Base-by-base conservation (phyloP, 2,113 vertebrate species). In the Festucalex cinctus region DNA sequence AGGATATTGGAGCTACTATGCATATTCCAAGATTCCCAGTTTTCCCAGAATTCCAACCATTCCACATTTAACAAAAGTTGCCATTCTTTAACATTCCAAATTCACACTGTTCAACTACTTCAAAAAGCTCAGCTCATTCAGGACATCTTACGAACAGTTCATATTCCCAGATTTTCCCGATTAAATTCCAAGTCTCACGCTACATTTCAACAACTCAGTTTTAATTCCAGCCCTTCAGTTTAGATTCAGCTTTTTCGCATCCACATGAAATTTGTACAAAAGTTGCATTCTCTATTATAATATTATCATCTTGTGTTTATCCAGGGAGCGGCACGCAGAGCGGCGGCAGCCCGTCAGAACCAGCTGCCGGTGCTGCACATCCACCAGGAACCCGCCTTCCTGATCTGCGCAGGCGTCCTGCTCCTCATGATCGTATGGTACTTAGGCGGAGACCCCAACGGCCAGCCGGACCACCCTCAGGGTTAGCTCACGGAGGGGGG, bases 241-340 rank as follows among this genome's bases (percentile, higher is more conserved):
- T 48, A 0, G 19, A 6, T 48, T n/a, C 0, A 51, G 6, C 20
- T 22, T 51, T 22, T 22, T n/a, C 1, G 48, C 20, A n/a, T n/a
- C n/a, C 2, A 17, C 17, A 4, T 46, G 44, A 19, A 46, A 49
- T 51, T 9, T n/a, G 8, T 22, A 22, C 20, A 20, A n/a, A 57
- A 28, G 5, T 28, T 22, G 5, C 26, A 28, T 56, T 28, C 26
- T 28, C 22, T 6, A 26, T 13, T 56, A 13, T 24, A 3, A 22
- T 24, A 14, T 56, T 2, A 26, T 16, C n/a, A 16, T 71, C 9
- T 37, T 63, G 17, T 73, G 5, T 63, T 26, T 72, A 48, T 73
- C 1, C 84, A 96, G 95, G 82, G 85, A 24, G 72, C 83, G 65
- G 79, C 81, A 69, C 90, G 73, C 5, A 83, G 84, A 32, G 85